Percentiles rank a stretch among this genome's conserved stretches.
phyloP scores from a whole-genome alignment of 2,113 vertebrate species.

The Cyprinodon tularosa region DNA sequence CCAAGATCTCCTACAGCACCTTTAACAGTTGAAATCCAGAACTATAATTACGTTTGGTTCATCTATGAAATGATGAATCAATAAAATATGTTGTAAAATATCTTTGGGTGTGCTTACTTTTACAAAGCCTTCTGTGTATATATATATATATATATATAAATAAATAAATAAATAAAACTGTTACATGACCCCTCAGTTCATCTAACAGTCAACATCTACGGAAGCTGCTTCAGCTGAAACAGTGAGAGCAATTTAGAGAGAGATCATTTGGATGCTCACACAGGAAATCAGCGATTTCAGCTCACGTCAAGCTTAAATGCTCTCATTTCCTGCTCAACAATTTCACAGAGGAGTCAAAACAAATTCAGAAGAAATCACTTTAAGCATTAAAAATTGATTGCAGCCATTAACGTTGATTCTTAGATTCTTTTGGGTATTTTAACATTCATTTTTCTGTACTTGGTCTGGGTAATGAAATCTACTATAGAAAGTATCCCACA shows the following conservation, averaged over 20 bases:
- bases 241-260: neutral
- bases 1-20: no score
- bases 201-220: neutral
- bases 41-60: no score
- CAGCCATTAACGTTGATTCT: neutral
- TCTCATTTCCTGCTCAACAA: slow-evolving; percentile 14
- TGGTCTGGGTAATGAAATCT: neutral
- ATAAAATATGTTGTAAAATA: no score
- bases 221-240: neutral
- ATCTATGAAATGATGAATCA: no score
- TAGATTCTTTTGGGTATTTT: neutral
- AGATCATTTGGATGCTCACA: neutral
- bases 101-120: no score
- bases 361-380: neutral
- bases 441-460: neutral
- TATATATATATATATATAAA: no score
- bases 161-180: no score
- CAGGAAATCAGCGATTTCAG: slow-evolving; percentile 23
- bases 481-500: neutral
- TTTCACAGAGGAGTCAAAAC: slow-evolving; percentile 9
- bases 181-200: neutral
- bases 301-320: slow-evolving; percentile 5
- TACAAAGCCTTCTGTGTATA: no score
- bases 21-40: no score
- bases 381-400: neutral